A percentile compares a stretch with the other conserved stretches of the same genome.
phyloP scores from a whole-genome alignment of 2,888 invertebrate genomes.

The Tricholauxania praeusta region DNA sequence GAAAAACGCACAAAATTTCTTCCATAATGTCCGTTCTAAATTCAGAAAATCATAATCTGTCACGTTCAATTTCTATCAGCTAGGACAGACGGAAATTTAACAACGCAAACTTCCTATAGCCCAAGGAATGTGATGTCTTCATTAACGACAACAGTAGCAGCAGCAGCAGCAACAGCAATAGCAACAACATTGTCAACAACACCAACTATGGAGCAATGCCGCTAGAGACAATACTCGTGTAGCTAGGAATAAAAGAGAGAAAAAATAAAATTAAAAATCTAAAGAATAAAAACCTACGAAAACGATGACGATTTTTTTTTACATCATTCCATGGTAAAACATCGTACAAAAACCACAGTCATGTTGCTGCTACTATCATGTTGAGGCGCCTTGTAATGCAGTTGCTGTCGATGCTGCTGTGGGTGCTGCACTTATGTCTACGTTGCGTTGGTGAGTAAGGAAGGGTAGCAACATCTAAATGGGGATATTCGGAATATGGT shows the following conservation, averaged over 20 bases:
- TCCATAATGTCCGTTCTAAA: constrained; percentile 28
- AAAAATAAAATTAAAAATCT: background rate
- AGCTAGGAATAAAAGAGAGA: background rate
- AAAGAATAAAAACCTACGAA: constrained; percentile 20
- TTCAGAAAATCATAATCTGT: constrained; percentile 33
- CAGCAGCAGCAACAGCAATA: constrained; percentile 3
- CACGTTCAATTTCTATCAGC: constrained; percentile 38
- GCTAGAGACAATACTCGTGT: background rate
- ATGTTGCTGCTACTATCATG: background rate
- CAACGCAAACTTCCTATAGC: constrained; percentile 13
- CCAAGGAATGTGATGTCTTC: background rate
- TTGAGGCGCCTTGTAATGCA: background rate
- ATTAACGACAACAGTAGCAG: constrained; percentile 9
- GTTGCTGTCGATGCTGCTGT: background rate
- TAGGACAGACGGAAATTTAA: constrained; percentile 20
- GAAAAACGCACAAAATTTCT: background rate
- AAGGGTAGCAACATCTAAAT: background rate
- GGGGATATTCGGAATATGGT: constrained; percentile 5
- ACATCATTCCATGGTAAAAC: background rate
- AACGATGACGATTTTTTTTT: constrained; percentile 25
- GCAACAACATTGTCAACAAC: constrained; percentile 22
- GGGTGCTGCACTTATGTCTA: constrained; percentile 1
- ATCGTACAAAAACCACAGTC: constrained; percentile 16
- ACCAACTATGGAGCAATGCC: constrained; percentile 19
- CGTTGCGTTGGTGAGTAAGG: background rate